Evolutionary conservation across 2,113 vertebrate species (phyloP).

Genomic region (Ascaphus truei): DNA sequence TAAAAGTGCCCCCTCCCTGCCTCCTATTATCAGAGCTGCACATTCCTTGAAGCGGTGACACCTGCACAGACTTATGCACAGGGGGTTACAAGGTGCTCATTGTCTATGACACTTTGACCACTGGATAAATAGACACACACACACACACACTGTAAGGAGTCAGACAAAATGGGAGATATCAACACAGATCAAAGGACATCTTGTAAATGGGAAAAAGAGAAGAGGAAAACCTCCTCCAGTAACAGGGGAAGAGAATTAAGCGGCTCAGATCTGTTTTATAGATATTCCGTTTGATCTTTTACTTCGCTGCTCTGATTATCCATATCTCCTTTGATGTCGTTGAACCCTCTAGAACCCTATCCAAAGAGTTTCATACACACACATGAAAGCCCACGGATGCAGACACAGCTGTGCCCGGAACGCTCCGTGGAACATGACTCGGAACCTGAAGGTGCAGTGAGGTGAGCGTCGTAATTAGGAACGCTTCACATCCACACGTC

Average conservation of each 20-base stretch:
- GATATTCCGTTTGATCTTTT: slow-evolving; percentile 70
- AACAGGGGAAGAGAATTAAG: slow-evolving; percentile 60
- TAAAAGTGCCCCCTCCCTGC: too few species aligned
- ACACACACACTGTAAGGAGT: neutral
- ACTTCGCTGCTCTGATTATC: slow-evolving; percentile 64
- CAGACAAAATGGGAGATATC: slow-evolving; percentile 54
- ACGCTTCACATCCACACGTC: too few species aligned
- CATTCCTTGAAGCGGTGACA: too few species aligned
- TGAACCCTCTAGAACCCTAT: slow-evolving; percentile 60
- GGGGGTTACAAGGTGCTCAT: too few species aligned
- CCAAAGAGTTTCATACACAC: slow-evolving; percentile 61
- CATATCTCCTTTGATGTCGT: slow-evolving; percentile 62
- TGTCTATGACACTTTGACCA: too few species aligned
- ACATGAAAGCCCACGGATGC: slow-evolving; percentile 48
- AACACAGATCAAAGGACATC: slow-evolving; percentile 68
- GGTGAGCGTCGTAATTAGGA: too few species aligned
- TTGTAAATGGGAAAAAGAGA: slow-evolving; percentile 46
- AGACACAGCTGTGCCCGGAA: slow-evolving; percentile 19
- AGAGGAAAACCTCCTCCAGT: slow-evolving; percentile 49
- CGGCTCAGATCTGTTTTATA: slow-evolving; percentile 66
- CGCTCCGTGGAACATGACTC: slow-evolving; percentile 1
- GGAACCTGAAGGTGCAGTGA: too few species aligned
- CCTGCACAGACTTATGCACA: too few species aligned
- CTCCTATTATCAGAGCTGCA: too few species aligned
- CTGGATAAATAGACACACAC: neutral